Conservation (phyloP, 2,113 vertebrate species). For the Nyctibius bracteatus region DNA sequence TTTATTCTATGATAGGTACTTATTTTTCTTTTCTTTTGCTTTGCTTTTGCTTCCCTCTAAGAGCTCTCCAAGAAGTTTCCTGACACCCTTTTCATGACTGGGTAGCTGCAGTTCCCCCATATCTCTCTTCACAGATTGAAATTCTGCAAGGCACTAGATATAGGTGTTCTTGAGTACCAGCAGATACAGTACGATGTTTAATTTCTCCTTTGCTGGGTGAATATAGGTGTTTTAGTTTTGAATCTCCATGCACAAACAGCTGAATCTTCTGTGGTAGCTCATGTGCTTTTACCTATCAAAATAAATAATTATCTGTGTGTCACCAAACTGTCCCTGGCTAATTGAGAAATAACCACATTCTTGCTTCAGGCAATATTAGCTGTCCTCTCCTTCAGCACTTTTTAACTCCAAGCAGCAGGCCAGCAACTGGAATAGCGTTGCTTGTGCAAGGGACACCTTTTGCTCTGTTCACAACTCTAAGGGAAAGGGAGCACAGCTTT, state of each 20-base stretch:
- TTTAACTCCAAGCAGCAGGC: not conserved
- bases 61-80: not conserved
- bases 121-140: not conserved
- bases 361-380: not conserved
- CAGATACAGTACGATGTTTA: not conserved
- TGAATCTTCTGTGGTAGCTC: not conserved
- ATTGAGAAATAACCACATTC: not conserved
- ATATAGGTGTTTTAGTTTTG: not conserved
- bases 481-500: not conserved
- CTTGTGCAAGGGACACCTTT: not conserved
- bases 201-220: not conserved
- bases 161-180: not conserved
- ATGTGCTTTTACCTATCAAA: not conserved
- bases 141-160: not conserved
- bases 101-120: not conserved
- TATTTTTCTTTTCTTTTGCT: not conserved
- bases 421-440: not conserved
- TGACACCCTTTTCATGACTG: not conserved
- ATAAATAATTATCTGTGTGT: not conserved
- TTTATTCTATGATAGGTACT: not conserved
- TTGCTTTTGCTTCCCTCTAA: not conserved
- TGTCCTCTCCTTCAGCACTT: not conserved
- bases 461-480: not conserved
- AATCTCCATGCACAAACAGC: not conserved
- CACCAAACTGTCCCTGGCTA: not conserved